These are phyloP conservation scores for Petrophora chlorosata DNA, from an alignment of 2,888 invertebrate genomes.

Conservation along the genomic window DNA sequence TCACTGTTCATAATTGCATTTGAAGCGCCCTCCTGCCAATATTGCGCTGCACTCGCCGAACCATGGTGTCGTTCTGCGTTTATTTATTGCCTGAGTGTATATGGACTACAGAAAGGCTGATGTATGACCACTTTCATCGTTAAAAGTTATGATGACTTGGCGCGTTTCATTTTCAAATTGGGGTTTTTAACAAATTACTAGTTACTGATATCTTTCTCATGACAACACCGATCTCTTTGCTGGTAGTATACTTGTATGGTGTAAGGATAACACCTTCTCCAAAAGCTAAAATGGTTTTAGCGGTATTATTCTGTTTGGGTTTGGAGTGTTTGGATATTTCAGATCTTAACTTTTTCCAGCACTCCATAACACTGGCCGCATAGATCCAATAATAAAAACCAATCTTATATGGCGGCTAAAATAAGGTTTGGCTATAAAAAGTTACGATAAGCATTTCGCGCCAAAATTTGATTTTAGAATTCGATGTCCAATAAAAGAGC, in stretches of 20 bases:
- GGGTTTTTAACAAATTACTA: too few species aligned
- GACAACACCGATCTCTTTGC: too few species aligned
- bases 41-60: conserved; percentile 51
- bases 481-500: not conserved
- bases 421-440: not conserved
- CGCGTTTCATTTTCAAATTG: not conserved
- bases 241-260: too few species aligned
- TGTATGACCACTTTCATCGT: not conserved
- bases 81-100: conserved; percentile 35
- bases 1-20: conserved; percentile 74
- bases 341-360: too few species aligned
- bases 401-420: too few species aligned
- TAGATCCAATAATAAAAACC: too few species aligned
- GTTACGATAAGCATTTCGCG: not conserved
- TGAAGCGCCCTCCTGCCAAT: conserved; percentile 64
- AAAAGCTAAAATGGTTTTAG: too few species aligned
- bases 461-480: not conserved
- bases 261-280: too few species aligned
- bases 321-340: too few species aligned
- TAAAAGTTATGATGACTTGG: not conserved
- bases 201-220: too few species aligned
- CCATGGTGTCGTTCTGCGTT: conserved; percentile 42
- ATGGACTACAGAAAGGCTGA: not conserved
- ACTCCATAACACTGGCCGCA: too few species aligned
- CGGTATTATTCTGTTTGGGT: too few species aligned